A percentile compares a stretch with the other conserved stretches of the same genome.
These are phyloP conservation scores for Artibeus lituratus DNA, from an alignment of 2,797 vertebrate genomes.

Conservation along the genomic window DNA sequence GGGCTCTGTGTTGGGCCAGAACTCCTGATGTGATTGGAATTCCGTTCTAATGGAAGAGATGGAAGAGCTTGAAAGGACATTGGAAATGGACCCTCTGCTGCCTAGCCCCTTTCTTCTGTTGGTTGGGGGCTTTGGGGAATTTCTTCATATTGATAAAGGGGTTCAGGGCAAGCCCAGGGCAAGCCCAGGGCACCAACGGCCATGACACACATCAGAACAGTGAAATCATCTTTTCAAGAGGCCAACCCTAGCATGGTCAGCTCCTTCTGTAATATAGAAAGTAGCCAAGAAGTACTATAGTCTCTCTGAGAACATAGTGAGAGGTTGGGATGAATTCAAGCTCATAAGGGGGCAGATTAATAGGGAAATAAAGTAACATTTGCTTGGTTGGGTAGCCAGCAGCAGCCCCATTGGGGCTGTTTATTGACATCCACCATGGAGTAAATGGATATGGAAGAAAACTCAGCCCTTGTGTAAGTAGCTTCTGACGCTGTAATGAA, in stretches of 20 bases:
- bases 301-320: slow-evolving; percentile 33
- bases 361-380: background rate
- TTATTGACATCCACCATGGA: background rate
- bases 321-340: slow-evolving; percentile 42
- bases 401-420: background rate
- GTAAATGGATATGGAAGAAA: background rate
- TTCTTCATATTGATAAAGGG: background rate
- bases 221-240: slow-evolving; percentile 49
- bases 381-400: slow-evolving; percentile 48
- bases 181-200: background rate
- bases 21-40: background rate
- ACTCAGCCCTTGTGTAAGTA: background rate
- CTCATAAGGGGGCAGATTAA: slow-evolving; percentile 31
- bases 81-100: background rate
- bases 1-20: background rate
- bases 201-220: background rate
- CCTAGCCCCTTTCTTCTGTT: background rate
- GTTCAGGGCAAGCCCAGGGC: background rate
- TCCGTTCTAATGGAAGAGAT: background rate
- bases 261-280: background rate
- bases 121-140: background rate
- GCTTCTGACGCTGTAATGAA: background rate
- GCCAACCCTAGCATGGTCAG: background rate
- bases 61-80: background rate
- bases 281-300: background rate